Evolutionary conservation across 2,888 invertebrate species (phyloP), one percentile per base, ranked within the genome.

Genomic region (Zonitis immaculata): DNA sequence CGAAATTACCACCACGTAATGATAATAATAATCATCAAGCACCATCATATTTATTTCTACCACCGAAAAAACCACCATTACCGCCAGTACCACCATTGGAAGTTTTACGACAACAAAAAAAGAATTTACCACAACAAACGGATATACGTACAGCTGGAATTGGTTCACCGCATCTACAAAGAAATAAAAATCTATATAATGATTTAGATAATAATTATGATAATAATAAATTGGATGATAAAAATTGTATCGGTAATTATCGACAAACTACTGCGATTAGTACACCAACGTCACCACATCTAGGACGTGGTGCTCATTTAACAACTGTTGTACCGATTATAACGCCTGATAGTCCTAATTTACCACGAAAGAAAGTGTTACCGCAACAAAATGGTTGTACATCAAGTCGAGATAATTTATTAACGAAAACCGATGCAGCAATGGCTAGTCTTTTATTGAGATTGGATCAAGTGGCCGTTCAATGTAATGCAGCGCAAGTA

Each of bases 21-120:
- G 78, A 76, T 12, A 78, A 79, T 49, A 73, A 76, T 2, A 68
- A 65, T 51, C n/a, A n/a, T n/a, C 73, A 72, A 56, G 70, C 72
- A 6, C 73, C 83, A 1, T 79, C 82, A 1, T 82, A 82, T 42
- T 62, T 83, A 32, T 72, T 81, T 47, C 65, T 84, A 63, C 84
- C 85, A 22, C 87, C 87, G 8, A 86, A 86, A 68, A 88, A 87
- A 73, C 87, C 87, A 30, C 87, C 87, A 25, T 71, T 88, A 65
- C 87, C 88, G 54, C 87, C 87, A 16, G 82, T 86, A 42, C 84
- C 86, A 6, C 83, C 83, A 54, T 76, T 83, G 61, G 84, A 84
- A 70, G 80, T 82, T 6, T 69, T 83, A 61, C 75, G 84, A 65
- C 75, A n/a, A n/a, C n/a, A 82, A 66, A 82, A 82, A 68, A 81